Evolutionary conservation across 2,113 vertebrate genomes (phyloP).

Genomic region (Isurus oxyrinchus): DNA sequence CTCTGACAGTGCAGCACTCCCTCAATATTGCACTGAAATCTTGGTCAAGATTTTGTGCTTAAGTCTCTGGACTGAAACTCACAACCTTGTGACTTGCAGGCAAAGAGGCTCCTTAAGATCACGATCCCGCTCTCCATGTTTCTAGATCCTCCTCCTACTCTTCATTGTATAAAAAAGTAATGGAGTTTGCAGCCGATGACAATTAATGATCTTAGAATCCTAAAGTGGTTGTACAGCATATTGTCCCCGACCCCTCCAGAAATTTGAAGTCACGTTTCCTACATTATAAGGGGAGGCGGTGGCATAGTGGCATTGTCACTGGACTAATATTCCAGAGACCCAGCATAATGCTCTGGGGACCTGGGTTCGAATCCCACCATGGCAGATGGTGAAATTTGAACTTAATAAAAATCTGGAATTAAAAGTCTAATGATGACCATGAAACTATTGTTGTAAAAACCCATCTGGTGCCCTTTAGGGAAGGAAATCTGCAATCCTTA

Average conservation of each 20-base stretch:
- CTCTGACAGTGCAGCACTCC: neutral
- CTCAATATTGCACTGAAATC: neutral
- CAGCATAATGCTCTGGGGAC: too few relatives aligned
- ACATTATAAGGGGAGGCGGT: neutral
- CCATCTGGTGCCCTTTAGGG: too few relatives aligned
- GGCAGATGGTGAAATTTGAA: too few relatives aligned
- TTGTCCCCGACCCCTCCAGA: neutral
- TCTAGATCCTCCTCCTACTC: neutral
- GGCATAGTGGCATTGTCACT: too few relatives aligned
- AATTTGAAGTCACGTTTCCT: neutral
- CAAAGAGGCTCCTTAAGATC: neutral
- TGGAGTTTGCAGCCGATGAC: neutral
- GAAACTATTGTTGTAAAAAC: too few relatives aligned
- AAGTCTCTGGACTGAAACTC: neutral
- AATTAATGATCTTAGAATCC: neutral
- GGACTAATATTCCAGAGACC: too few relatives aligned
- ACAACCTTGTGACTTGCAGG: neutral
- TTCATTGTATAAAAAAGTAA: neutral
- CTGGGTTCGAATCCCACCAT: too few relatives aligned
- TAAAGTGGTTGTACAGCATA: neutral
- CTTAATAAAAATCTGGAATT: too few relatives aligned
- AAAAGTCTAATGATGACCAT: too few relatives aligned
- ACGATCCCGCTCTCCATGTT: too few relatives aligned
- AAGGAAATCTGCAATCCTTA: too few relatives aligned
- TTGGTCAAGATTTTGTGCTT: neutral